Conservation (phyloP, 2,888 invertebrate genomes). For the Meteorus cinctellus region DNA sequence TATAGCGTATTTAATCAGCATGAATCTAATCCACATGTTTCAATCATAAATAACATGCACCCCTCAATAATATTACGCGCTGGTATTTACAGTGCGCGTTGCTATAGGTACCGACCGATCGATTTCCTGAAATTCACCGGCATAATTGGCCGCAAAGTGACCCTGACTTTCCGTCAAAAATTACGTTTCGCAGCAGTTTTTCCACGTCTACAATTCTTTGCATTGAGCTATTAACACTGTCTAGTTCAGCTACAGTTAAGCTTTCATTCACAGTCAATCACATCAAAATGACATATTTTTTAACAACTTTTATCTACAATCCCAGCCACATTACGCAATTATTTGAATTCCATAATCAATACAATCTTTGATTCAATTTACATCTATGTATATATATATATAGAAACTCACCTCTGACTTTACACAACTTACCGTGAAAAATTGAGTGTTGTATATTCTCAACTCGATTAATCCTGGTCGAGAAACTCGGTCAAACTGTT, state of each 20-base stretch:
- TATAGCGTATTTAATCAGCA: too few species aligned
- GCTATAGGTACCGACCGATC: slow-evolving; percentile 67
- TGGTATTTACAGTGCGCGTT: slow-evolving; percentile 54
- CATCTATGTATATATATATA: neutral
- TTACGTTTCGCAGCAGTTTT: too few species aligned
- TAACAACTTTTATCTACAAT: too few species aligned
- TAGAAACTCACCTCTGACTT: neutral
- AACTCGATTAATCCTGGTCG: neutral
- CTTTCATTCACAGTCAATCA: too few species aligned
- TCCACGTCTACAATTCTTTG: too few species aligned
- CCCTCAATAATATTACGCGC: slow-evolving; percentile 39
- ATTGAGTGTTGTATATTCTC: neutral
- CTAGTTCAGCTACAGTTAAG: too few species aligned
- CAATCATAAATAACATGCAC: slow-evolving; percentile 9
- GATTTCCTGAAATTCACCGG: slow-evolving; percentile 57
- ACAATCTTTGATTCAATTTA: too few species aligned
- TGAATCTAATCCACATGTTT: neutral
- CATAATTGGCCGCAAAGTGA: slow-evolving; percentile 5
- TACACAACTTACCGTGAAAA: slow-evolving; percentile 8
- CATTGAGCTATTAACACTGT: too few species aligned
- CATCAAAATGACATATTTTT: too few species aligned
- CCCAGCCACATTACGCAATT: too few species aligned
- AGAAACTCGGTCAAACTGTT: neutral
- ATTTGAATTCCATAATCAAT: too few species aligned
- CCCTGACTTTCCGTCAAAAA: neutral